Evolutionary conservation across 1,140 invertebrate genomes (phyloP).

Genomic region (Ruditapes philippinarum): DNA sequence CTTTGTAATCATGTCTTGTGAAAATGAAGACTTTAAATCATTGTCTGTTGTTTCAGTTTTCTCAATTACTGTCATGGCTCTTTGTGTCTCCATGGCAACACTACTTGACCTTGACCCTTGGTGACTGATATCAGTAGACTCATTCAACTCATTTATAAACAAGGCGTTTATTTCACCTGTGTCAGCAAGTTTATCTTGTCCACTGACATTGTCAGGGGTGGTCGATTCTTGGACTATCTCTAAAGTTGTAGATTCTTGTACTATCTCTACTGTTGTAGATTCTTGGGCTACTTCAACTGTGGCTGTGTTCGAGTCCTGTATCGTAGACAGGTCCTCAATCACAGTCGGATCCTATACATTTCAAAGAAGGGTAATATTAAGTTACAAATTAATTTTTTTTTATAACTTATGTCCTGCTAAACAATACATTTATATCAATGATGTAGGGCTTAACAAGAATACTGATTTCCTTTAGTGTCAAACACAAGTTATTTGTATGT

Average conservation of each 20-base stretch:
- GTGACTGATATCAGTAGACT: conserved; percentile 52
- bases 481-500: too few relatives aligned
- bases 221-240: conserved; percentile 35
- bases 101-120: conserved; percentile 59
- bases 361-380: conserved; percentile 17
- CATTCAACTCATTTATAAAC: conserved; percentile 41
- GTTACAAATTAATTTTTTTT: too few relatives aligned
- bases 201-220: conserved; percentile 28
- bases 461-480: too few relatives aligned
- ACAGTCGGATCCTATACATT: conserved; percentile 19
- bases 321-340: conserved; percentile 28
- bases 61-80: conserved; percentile 47
- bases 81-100: conserved; percentile 42
- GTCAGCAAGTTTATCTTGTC: conserved; percentile 50
- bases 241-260: conserved; percentile 14
- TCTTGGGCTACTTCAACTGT: conserved; percentile 28
- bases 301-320: conserved; percentile 49
- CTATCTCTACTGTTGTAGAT: conserved; percentile 33
- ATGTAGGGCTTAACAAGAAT: too few relatives aligned
- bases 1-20: neutral
- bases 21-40: neutral
- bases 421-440: too few relatives aligned
- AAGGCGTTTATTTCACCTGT: conserved; percentile 54
- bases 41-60: conserved; percentile 55
- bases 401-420: too few relatives aligned